Evolutionary conservation across 2,797 vertebrate genomes (phyloP).

Genomic region (Helarctos malayanus): DNA sequence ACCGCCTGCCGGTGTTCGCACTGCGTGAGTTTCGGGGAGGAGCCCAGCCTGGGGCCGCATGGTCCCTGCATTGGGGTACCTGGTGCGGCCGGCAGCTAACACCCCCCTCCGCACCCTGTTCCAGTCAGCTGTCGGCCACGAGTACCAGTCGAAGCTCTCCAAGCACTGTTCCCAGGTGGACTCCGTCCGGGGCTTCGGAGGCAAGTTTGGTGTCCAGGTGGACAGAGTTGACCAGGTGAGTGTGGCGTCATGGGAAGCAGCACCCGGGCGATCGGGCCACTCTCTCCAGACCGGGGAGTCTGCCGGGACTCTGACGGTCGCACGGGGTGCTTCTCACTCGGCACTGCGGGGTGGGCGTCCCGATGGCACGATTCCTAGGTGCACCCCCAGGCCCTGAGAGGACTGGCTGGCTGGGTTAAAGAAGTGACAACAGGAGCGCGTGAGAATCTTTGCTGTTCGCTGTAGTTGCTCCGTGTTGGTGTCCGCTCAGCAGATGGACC

Average conservation of each 20-base stretch:
- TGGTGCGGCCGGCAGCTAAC: fast-evolving
- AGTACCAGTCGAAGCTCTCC: conserved; percentile 95
- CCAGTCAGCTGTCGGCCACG: conserved; percentile 97
- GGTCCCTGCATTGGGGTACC: fast-evolving
- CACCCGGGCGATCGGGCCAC: fast-evolving
- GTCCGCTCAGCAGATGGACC: fast-evolving
- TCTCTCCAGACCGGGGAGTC: neutral
- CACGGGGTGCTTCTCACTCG: fast-evolving
- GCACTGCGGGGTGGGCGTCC: neutral
- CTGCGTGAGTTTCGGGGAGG: neutral
- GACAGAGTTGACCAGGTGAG: conserved; percentile 97
- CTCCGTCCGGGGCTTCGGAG: conserved; percentile 96
- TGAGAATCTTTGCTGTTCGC: neutral
- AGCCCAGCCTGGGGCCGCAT: neutral
- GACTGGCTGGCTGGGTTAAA: fast-evolving
- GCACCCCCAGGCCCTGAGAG: neutral
- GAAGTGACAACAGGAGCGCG: fast-evolving
- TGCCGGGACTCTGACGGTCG: fast-evolving
- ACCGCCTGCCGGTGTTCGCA: fast-evolving
- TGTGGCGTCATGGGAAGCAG: fast-evolving
- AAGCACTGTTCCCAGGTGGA: conserved; percentile 98
- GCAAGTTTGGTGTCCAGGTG: conserved; percentile 96
- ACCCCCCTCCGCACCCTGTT: fast-evolving
- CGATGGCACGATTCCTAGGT: fast-evolving
- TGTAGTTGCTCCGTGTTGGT: fast-evolving